Evolutionary conservation across 2,797 vertebrate genomes (phyloP), one percentile per base, ranked within the genome.

Genomic region (Sebastes diaconus): DNA sequence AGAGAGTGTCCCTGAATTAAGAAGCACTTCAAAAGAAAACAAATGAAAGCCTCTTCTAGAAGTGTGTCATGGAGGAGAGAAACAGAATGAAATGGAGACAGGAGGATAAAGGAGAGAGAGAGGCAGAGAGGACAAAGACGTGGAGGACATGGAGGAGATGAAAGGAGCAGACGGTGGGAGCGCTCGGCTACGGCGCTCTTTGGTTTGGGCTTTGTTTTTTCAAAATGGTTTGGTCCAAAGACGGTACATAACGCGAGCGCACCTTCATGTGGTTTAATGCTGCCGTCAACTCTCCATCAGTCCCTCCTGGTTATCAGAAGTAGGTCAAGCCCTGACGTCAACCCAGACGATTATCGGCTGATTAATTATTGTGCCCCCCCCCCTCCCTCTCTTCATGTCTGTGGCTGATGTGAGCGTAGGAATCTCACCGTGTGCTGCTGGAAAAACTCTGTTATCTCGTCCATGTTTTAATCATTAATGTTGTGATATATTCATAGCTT

Each of bases 321-420:
- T 88, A 86, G 87, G 91, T 89, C 83, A 77, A 80, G 63, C 52
- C 10, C 68, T 73, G 72, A 89, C 81, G 73, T 90, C 85, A 90
- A 50, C 4, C 65, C 10, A 12, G 68, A 80, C 13, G 54, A 87
- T 85, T 34, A 93, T 72, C 55, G 5, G 67, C 79, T 71, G 77
- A 88, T 91, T 88, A 91, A 90, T 90, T 87, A 79, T 69, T 5
- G 52, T 58, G 50, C 50, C 20, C 8, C 18, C 64, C 73, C 77
- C 36, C 58, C 68, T 61, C 70, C 6, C 70, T 34, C 58, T 57
- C 2, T 46, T 66, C 36, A 68, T 27, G 54, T 72, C 52, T 25
- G 42, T 34, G 59, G 46, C 34, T 14, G 63, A 72, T 34, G 34
- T 0, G 30, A 81, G 67, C 32, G 6, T 4, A 60, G 68, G 46